phyloP scores from a whole-genome alignment of 2,113 vertebrate species.

The Catharus fuscescens region DNA sequence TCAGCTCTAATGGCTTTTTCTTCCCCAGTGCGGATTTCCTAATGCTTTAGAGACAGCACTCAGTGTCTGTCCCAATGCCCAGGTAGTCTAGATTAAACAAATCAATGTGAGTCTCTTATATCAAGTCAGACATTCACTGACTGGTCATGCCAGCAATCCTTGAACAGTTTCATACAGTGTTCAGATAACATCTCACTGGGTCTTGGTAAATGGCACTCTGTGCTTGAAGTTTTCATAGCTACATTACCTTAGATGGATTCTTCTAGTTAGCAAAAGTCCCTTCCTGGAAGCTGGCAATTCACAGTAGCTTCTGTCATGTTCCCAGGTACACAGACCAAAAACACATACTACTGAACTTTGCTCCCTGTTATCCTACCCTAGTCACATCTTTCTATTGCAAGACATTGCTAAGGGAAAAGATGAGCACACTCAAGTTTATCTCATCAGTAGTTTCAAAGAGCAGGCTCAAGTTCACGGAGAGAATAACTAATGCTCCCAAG shows the following conservation, averaged over 20 bases:
- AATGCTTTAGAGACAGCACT: neutral
- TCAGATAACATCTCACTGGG: neutral
- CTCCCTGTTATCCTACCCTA: neutral
- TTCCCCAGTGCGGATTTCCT: neutral
- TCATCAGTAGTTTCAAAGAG: neutral
- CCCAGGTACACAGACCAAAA: neutral
- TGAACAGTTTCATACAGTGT: neutral
- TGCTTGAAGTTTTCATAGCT: neutral
- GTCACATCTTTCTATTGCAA: neutral
- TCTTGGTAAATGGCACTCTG: neutral
- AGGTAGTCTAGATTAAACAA: conserved; percentile 27
- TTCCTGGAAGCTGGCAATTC: neutral
- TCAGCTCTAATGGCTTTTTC: neutral
- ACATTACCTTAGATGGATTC: neutral
- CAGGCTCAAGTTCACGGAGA: neutral
- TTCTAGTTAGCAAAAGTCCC: neutral
- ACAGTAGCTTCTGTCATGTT: neutral
- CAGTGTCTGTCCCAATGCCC: neutral
- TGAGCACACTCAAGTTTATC: neutral
- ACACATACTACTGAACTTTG: neutral
- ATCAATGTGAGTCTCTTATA: neutral
- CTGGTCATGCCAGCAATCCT: neutral
- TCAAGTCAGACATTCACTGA: neutral
- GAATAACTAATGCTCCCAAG: neutral
- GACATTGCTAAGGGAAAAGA: neutral